These are phyloP conservation scores for Eulemur coronatus DNA, from an alignment of 2,797 vertebrate species.

Conservation along the genomic window DNA sequence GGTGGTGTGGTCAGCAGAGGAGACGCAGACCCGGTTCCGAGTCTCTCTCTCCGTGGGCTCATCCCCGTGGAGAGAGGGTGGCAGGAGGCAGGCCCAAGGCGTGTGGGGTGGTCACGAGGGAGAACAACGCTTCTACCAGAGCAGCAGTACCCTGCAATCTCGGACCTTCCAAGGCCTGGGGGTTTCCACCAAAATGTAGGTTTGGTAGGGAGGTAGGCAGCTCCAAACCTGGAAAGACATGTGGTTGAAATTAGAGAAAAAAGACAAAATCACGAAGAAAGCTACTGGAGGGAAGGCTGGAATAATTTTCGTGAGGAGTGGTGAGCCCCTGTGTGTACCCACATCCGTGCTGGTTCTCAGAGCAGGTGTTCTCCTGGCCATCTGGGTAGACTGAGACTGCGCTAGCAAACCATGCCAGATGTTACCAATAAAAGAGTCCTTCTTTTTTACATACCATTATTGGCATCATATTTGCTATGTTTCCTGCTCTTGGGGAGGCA, in stretches of 20 bases:
- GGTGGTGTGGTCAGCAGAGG: background rate
- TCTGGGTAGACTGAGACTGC: background rate
- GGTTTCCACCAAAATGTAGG: background rate
- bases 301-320: background rate
- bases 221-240: conserved; percentile 45
- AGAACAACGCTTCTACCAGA: background rate
- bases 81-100: accelerated
- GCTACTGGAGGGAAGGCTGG: conserved; percentile 51
- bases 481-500: background rate
- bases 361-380: background rate
- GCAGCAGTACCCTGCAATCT: background rate
- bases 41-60: background rate
- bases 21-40: background rate
- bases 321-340: background rate
- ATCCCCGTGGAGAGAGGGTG: background rate
- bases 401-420: conserved; percentile 44
- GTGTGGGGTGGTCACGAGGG: background rate
- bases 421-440: conserved; percentile 49
- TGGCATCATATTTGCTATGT: conserved; percentile 23
- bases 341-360: background rate
- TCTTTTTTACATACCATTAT: background rate
- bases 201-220: background rate
- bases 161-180: background rate
- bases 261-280: conserved; percentile 18
- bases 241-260: conserved; percentile 57